Base-by-base conservation (phyloP, 2,113 vertebrate genomes). In the Thamnaconus septentrionalis region DNA sequence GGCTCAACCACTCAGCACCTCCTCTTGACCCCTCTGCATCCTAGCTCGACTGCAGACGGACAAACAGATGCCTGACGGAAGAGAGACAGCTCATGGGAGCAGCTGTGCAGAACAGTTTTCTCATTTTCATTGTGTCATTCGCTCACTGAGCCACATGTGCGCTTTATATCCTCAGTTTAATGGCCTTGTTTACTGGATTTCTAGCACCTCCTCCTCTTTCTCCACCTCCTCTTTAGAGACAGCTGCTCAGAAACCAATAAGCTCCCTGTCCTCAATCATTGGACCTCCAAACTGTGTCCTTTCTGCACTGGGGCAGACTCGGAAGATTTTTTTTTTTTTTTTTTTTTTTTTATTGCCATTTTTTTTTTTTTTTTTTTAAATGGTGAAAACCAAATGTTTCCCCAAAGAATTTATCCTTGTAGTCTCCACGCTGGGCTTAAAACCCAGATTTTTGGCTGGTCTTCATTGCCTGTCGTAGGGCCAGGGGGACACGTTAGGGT, bases 261-360 rank as follows among this genome's bases (percentile, higher is more conserved):
- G 7, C 57, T 64, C 73, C 31, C 53, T 62, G 54, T 40, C 39
- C 47, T 56, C 56, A 61, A 40, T 62, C 49, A 69, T 69, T 61
- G 85, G 87, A 89, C 87, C 89, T 88, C 67, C 45, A 86, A 87
- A 87, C 87, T 88, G 87, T 87, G 85, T 85, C 74, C 60, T 75
- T 64, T 63, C 64, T 76, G 46, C 72, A 75, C 66, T 46, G 71
- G 56, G 72, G 73, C 76, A 31, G 18, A 31, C 18, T 31, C 18
- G 18, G 18, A 31, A 31, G 18, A 31, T 31, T 31, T 31, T 31
- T 31, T 31, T 31, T 31, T 31, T 31, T 31, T 31, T 31, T 31
- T 31, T 31, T 31, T 31, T 31, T 31, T 31, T 31, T 1, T 31
- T 31, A 31, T 31, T 31, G 18, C 18, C 18, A 31, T 31, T 31